phyloP scores from a whole-genome alignment of 2,113 vertebrate genomes.

The Microtus montanus region DNA sequence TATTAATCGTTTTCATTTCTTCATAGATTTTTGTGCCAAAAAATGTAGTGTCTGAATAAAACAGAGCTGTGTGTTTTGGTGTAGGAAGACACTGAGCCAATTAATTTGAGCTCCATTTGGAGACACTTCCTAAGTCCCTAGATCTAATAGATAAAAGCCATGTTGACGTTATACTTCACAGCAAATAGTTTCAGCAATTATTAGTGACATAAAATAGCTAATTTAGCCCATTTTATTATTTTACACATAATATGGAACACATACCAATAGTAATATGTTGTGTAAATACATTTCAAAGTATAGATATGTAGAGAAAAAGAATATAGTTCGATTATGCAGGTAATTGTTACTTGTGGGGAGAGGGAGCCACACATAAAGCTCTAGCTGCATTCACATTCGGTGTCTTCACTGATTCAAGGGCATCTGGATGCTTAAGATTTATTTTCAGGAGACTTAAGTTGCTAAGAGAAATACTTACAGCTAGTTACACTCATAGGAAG shows the following conservation, averaged over 20 bases:
- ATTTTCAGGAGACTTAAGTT: constrained; percentile 50
- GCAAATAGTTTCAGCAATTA: constrained; percentile 15
- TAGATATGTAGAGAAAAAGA: constrained; percentile 34
- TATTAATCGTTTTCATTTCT: background rate
- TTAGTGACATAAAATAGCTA: background rate
- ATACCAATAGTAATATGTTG: background rate
- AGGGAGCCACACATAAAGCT: background rate
- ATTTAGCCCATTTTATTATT: constrained; percentile 39
- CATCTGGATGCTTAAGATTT: constrained; percentile 4
- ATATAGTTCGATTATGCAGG: background rate
- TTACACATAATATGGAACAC: background rate
- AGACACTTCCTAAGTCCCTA: constrained; percentile 20
- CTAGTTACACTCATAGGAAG: background rate
- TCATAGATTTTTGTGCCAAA: constrained; percentile 20
- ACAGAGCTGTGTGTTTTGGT: constrained; percentile 17
- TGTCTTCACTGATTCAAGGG: background rate
- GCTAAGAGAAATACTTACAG: background rate
- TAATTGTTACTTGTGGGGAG: background rate
- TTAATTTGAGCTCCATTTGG: constrained; percentile 20
- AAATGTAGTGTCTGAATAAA: background rate
- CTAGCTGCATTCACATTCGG: background rate
- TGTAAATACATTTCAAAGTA: constrained; percentile 52
- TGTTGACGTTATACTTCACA: background rate
- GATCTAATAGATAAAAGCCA: background rate
- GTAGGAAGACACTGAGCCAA: constrained; percentile 19